phyloP scores from a whole-genome alignment of 1,140 invertebrate genomes.

The Atta cephalotes region DNA sequence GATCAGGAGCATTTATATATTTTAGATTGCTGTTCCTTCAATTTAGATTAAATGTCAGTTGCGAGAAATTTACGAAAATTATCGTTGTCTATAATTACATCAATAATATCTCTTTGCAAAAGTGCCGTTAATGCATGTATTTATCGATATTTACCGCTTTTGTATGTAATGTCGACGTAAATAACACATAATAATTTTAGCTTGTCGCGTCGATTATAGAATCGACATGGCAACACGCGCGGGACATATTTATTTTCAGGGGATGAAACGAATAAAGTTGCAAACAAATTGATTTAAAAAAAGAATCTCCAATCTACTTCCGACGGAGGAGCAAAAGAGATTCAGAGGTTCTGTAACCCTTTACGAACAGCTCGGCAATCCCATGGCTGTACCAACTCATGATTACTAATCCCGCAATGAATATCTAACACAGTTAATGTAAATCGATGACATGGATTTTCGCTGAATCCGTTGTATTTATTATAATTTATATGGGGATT shows the following conservation, averaged over 20 bases:
- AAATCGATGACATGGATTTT: background rate
- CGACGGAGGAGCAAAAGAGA: background rate
- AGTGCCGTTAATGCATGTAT: background rate
- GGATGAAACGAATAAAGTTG: slow-evolving; percentile 21
- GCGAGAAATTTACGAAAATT: slow-evolving; percentile 10
- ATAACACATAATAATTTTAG: slow-evolving; percentile 48
- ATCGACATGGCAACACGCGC: slow-evolving; percentile 21
- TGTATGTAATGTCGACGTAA: slow-evolving; percentile 41
- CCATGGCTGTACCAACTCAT: background rate
- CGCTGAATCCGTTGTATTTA: background rate
- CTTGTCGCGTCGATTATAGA: slow-evolving; percentile 37
- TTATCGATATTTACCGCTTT: slow-evolving; percentile 23
- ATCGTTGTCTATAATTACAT: slow-evolving; percentile 20
- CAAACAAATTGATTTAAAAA: slow-evolving; percentile 32
- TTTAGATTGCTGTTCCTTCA: background rate
- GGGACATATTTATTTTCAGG: slow-evolving; percentile 33
- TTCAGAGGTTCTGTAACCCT: background rate
- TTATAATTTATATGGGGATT: slow-evolving; percentile 19
- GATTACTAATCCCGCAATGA: slow-evolving; percentile 34
- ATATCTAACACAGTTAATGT: slow-evolving; percentile 14
- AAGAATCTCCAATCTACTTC: background rate
- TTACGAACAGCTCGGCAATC: background rate
- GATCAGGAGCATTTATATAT: slow-evolving; percentile 2
- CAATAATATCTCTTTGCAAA: background rate
- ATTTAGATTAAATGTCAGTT: slow-evolving; percentile 12